These are phyloP conservation scores for Sinohyriopsis cumingii DNA, from an alignment of 2,888 invertebrate genomes.

Conservation along the genomic window DNA sequence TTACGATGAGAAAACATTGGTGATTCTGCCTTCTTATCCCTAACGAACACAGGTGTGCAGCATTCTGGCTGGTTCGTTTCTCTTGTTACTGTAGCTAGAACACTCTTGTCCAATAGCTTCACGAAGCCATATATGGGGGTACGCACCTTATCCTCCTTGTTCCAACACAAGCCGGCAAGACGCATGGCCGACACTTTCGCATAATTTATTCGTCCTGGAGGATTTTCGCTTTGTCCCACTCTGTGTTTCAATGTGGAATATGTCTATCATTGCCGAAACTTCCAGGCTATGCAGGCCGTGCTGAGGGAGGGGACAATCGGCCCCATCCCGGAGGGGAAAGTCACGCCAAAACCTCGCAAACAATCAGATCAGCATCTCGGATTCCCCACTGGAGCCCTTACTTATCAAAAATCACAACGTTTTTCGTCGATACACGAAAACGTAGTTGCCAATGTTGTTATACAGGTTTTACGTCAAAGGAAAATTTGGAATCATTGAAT, in stretches of 20 bases:
- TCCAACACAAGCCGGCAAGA: conserved; percentile 21
- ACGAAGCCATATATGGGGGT: conserved; percentile 53
- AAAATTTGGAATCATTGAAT: no score
- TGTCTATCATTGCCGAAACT: conserved; percentile 17
- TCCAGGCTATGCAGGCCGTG: conserved; percentile 9
- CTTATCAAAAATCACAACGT: no score
- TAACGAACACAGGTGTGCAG: no score
- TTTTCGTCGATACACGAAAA: no score
- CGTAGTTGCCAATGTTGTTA: no score
- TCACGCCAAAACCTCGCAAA: no score
- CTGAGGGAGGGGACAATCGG: conserved; percentile 10
- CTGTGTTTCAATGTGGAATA: conserved; percentile 28
- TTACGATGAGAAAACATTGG: no score
- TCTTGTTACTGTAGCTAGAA: background rate
- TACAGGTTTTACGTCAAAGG: no score
- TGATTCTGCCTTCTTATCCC: no score
- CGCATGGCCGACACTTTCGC: conserved; percentile 55
- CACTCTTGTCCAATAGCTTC: conserved; percentile 35
- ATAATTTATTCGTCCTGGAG: conserved; percentile 63
- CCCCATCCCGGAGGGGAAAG: conserved; percentile 15
- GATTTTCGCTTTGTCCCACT: conserved; percentile 44
- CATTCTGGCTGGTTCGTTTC: no score
- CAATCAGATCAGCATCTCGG: no score
- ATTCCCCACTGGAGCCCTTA: no score
- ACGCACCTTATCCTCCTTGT: conserved; percentile 23